Percentiles rank a stretch among this genome's conserved stretches.
Conservation (phyloP, 1,140 invertebrate genomes). For the Drosophila novamexicana region DNA sequence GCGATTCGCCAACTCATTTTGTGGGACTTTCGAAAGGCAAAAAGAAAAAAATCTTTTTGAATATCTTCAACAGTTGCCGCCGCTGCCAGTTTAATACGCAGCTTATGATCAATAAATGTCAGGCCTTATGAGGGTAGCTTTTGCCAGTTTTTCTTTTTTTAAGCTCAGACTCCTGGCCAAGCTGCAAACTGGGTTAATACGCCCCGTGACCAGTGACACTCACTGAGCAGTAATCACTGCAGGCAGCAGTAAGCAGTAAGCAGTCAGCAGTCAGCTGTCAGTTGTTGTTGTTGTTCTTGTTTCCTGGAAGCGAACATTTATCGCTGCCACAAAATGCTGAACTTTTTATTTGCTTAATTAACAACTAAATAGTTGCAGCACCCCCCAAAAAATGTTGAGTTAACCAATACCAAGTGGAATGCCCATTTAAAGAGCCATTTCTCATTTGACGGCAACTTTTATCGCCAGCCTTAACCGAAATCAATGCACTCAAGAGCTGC, state of each 20-base stretch:
- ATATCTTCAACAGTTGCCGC: slow-evolving; percentile 44
- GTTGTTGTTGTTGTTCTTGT: slow-evolving; percentile 7
- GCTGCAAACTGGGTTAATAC: slow-evolving; percentile 67
- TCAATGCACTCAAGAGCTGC: slow-evolving; percentile 66
- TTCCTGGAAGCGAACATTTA: slow-evolving; percentile 64
- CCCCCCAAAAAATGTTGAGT: background rate
- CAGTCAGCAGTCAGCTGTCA: slow-evolving; percentile 4
- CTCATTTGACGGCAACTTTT: slow-evolving; percentile 67
- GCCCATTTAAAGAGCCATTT: slow-evolving; percentile 56
- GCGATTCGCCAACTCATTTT: slow-evolving; percentile 62
- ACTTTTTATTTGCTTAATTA: slow-evolving; percentile 78
- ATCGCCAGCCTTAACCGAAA: slow-evolving; percentile 66
- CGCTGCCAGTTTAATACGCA: slow-evolving; percentile 72
- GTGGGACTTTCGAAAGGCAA: slow-evolving; percentile 36
- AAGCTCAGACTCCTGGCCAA: slow-evolving; percentile 14
- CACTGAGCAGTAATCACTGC: slow-evolving; percentile 4
- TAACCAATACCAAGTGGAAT: slow-evolving; percentile 13
- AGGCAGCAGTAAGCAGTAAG: slow-evolving; percentile 2
- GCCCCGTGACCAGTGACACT: slow-evolving; percentile 10
- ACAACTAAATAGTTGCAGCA: slow-evolving; percentile 75
- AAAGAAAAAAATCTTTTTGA: slow-evolving; percentile 48
- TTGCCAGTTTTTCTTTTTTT: background rate
- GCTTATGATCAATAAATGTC: slow-evolving; percentile 83
- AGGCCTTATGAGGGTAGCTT: slow-evolving; percentile 51
- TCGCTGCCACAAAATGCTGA: slow-evolving; percentile 55